Conservation (phyloP, 2,797 vertebrate species). For the Gobionotothen gibberifrons region DNA sequence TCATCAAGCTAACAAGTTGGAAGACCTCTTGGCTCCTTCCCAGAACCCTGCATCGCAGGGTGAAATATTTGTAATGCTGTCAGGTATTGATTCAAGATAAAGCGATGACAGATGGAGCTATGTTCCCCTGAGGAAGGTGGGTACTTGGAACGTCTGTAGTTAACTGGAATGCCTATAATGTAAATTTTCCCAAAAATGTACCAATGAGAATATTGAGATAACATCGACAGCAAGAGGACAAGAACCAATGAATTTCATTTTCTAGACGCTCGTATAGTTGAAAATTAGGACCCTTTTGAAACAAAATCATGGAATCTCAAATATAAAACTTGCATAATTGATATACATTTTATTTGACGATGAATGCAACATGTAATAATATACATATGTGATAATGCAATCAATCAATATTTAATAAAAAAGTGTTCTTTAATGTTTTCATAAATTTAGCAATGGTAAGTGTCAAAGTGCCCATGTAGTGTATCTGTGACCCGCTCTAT, state of each 20-base stretch:
- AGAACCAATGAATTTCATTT: neutral
- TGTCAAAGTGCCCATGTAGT: neutral
- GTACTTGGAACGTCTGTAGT: neutral
- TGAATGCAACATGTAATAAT: no score
- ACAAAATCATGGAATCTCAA: neutral
- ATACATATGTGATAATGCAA: no score
- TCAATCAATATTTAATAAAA: neutral
- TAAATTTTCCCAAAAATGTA: neutral
- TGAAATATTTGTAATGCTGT: conserved; percentile 19
- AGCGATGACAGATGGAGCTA: conserved; percentile 7
- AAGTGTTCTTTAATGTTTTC: neutral
- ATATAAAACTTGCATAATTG: no score
- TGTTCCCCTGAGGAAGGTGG: neutral
- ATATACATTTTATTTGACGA: no score
- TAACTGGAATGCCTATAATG: conserved; percentile 1
- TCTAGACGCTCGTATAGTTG: neutral
- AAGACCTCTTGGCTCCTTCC: conserved; percentile 49
- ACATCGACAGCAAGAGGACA: neutral
- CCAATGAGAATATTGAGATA: neutral
- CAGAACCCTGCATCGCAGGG: neutral
- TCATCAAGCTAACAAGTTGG: conserved; percentile 53
- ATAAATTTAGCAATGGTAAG: neutral
- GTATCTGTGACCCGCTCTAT: neutral
- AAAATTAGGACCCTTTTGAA: neutral
- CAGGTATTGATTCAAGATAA: conserved; percentile 38